These are phyloP conservation scores for Physocephala rufipes DNA, from an alignment of 2,888 invertebrate genomes.

Conservation along the genomic window DNA sequence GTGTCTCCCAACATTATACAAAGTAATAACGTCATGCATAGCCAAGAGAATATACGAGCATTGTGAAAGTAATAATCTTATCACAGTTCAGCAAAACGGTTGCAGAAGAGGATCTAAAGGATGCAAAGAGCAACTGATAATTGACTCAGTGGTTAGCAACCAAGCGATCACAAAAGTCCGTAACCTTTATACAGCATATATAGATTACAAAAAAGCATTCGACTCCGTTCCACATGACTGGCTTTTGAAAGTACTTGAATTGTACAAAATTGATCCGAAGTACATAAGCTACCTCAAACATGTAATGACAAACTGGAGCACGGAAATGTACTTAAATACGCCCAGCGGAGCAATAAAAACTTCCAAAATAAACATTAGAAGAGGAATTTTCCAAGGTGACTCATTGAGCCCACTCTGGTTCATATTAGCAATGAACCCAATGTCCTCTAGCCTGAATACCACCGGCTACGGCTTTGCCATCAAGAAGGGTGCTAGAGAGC, in stretches of 20 bases:
- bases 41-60: conserved; percentile 21
- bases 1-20: conserved; percentile 30
- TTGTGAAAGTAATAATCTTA: conserved; percentile 2
- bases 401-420: conserved; percentile 25
- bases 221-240: conserved; percentile 17
- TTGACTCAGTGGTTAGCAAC: conserved; percentile 5
- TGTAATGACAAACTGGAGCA: conserved; percentile 8
- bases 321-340: neutral
- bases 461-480: no score
- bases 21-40: conserved; percentile 29
- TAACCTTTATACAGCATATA: conserved; percentile 15
- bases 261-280: conserved; percentile 4
- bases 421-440: no score
- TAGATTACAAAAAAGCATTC: conserved; percentile 20
- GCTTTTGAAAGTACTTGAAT: neutral
- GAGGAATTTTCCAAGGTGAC: conserved; percentile 20
- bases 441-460: no score
- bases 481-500: no score
- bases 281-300: neutral
- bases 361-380: conserved; percentile 12
- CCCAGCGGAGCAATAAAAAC: no score
- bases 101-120: neutral
- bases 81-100: conserved; percentile 10
- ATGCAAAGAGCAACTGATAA: conserved; percentile 12
- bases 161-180: neutral